Evolutionary conservation across 2,113 vertebrate genomes (phyloP), one percentile per base, ranked within the genome.

Genomic region (Mobula hypostoma): DNA sequence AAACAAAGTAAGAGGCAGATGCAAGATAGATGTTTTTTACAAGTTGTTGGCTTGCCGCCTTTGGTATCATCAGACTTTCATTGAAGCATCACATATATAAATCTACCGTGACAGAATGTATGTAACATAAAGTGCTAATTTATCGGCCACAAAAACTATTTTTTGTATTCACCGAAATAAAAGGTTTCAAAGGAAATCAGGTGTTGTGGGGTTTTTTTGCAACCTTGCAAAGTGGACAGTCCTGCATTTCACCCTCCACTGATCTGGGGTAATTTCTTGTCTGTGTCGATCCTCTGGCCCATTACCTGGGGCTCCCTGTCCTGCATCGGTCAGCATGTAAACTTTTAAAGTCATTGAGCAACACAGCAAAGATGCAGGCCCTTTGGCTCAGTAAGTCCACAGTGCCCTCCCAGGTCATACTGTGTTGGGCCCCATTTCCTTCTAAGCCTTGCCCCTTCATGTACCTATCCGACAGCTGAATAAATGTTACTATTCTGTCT

Each of bases 101-200:
- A 68, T 87, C 83, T 74, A 40, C 91, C 21, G 29, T 93, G 93
- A 94, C 94, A 58, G 91, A 94, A 94, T 95, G 95, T 97, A 97
- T 96, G 95, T 97, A 96, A 93, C 91, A 93, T 93, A 93, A 93
- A 93, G 68, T 95, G 94, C 96, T 97, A 96, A 93, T 97, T 97
- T 97, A 97, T 97, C 97, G 97, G 96, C 96, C 96, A 96, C 95
- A 96, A 97, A 96, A 98, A 97, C 95, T 96, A 95, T 97, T 98
- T 97, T 98, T 98, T 98, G 97, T 97, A 97, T 98, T 97, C 95
- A 96, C 95, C 96, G 88, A 96, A 98, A 96, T 97, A 97, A 98
- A 96, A 95, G 95, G 82, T 96, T 97, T 97, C 95, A 96, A 96
- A 96, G 95, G 96, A 96, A 95, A 94, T 68, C 88, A 61, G 88